Evolutionary conservation across 2,888 invertebrate species (phyloP).

Genomic region (Lycophotia porphyrea): DNA sequence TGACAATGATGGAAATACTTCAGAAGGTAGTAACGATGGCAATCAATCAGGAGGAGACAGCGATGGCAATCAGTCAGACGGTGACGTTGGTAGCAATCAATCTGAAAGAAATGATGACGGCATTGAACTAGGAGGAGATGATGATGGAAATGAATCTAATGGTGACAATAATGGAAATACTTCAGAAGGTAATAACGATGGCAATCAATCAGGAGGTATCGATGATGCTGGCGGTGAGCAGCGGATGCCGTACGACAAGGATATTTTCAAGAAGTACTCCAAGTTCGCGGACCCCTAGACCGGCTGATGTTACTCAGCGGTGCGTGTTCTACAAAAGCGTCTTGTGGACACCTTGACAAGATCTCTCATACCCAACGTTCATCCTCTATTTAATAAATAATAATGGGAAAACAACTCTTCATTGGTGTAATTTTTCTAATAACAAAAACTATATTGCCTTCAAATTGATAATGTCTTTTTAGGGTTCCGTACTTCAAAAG

Average conservation of each 20-base stretch:
- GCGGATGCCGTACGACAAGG: background rate
- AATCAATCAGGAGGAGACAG: background rate
- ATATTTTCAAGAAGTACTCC: constrained; percentile 2
- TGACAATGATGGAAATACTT: background rate
- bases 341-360: background rate
- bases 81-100: background rate
- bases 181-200: too few relatives aligned
- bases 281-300: constrained; percentile 11
- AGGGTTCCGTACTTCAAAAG: too few relatives aligned
- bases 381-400: background rate
- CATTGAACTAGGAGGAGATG: background rate
- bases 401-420: background rate
- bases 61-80: background rate
- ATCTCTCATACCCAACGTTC: background rate
- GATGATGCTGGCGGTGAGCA: background rate
- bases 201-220: too few relatives aligned
- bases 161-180: background rate
- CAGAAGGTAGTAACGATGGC: background rate
- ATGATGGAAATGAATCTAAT: background rate
- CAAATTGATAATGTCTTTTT: too few relatives aligned
- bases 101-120: background rate
- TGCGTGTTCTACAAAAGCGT: background rate
- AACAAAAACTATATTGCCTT: background rate
- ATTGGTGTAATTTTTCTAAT: background rate
- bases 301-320: background rate